phyloP scores from a whole-genome alignment of 2,113 vertebrate genomes.

The Atherinomorus stipes region DNA sequence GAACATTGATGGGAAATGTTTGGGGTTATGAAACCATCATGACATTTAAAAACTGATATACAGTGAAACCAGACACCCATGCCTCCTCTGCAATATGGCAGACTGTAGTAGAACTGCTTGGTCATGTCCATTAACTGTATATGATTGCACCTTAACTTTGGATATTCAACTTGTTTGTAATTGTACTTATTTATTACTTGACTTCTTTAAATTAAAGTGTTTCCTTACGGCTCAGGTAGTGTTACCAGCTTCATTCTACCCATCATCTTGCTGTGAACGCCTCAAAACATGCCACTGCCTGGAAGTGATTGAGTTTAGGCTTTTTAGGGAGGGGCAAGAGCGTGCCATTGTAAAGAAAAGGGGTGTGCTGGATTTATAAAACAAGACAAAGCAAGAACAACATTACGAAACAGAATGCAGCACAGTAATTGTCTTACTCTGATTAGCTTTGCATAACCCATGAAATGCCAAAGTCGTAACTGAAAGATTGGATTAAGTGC shows the following conservation, averaged over 20 bases:
- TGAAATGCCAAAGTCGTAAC: neutral
- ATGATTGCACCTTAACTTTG: too few species aligned
- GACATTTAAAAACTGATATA: too few species aligned
- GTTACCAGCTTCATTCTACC: neutral
- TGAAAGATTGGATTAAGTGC: neutral
- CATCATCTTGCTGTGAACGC: neutral
- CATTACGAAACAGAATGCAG: neutral
- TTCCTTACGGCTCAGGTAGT: neutral
- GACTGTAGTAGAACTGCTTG: too few species aligned
- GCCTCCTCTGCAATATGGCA: too few species aligned
- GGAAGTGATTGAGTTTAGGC: neutral
- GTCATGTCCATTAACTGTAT: too few species aligned
- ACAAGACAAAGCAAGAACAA: constrained; percentile 9
- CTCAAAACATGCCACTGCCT: constrained; percentile 17
- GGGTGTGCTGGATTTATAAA: neutral
- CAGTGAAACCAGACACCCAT: too few species aligned
- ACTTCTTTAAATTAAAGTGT: neutral
- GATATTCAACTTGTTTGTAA: neutral
- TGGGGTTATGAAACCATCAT: neutral
- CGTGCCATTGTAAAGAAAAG: neutral
- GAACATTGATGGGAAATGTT: neutral
- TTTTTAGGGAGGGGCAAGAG: constrained; percentile 3
- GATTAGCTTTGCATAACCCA: neutral
- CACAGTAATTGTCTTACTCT: neutral
- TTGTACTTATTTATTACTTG: neutral